These are phyloP conservation scores for Pitta sordida DNA, from an alignment of 2,113 vertebrate genomes.

Conservation along the genomic window DNA sequence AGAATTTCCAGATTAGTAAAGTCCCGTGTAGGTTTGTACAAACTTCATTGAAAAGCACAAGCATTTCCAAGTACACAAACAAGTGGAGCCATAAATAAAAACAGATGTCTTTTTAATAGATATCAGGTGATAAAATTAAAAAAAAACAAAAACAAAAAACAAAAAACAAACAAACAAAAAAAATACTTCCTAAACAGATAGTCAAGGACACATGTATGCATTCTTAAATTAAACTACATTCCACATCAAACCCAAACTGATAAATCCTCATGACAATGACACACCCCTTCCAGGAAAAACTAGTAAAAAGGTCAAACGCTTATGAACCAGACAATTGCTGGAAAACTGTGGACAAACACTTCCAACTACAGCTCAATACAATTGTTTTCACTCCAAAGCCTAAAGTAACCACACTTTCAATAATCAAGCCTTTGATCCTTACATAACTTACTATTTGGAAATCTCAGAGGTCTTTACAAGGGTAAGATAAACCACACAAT, in stretches of 20 bases:
- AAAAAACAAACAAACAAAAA: too few relatives aligned
- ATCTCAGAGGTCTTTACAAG: neutral
- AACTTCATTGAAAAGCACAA: neutral
- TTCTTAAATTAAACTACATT: neutral
- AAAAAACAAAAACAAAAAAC: neutral
- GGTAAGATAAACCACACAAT: neutral
- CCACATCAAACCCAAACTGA: neutral
- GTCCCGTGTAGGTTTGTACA: neutral
- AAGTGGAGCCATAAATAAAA: neutral
- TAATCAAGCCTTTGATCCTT: neutral
- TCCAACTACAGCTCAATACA: neutral
- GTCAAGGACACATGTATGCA: neutral
- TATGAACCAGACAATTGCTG: conserved; percentile 48
- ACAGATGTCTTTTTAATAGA: neutral
- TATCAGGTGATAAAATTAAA: neutral
- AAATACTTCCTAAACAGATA: neutral
- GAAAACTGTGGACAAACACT: conserved; percentile 40
- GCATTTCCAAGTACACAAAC: neutral
- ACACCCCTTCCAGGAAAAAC: conserved; percentile 48
- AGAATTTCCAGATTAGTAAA: neutral
- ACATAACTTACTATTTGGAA: neutral
- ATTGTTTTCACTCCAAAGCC: neutral
- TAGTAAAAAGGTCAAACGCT: conserved; percentile 30
- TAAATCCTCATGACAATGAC: conserved; percentile 24
- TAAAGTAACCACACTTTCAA: neutral